These are phyloP conservation scores for Arvicanthis niloticus DNA, from an alignment of 2,113 vertebrate species.

Conservation along the genomic window DNA sequence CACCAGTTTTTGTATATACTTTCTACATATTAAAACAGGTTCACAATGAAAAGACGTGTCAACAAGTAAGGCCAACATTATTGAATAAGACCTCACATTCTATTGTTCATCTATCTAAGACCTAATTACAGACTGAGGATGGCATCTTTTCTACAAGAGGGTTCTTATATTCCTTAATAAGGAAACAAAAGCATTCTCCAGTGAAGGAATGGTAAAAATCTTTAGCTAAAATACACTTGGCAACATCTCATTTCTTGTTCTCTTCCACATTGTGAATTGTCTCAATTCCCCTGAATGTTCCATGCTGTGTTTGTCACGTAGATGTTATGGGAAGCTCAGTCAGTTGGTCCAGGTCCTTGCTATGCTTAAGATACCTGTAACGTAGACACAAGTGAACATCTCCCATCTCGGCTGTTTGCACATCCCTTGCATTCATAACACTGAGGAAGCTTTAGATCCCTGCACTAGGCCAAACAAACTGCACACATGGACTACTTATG, in stretches of 20 bases:
- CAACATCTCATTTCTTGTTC: background rate
- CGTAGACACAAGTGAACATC: background rate
- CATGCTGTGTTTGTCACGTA: background rate
- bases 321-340: background rate
- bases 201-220: background rate
- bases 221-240: background rate
- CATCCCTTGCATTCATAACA: background rate
- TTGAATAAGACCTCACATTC: background rate
- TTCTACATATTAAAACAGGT: background rate
- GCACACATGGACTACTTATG: background rate
- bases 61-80: background rate
- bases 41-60: background rate
- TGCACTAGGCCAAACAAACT: background rate
- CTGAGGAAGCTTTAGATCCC: background rate
- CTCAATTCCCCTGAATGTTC: background rate
- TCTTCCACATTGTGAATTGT: background rate
- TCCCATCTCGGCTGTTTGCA: background rate
- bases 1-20: background rate
- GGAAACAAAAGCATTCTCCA: background rate
- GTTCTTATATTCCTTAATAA: background rate
- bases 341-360: background rate
- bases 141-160: background rate
- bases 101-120: background rate
- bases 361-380: background rate
- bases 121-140: background rate